Evolutionary conservation across 2,113 vertebrate species (phyloP).

Genomic region (Daubentonia madagascariensis): DNA sequence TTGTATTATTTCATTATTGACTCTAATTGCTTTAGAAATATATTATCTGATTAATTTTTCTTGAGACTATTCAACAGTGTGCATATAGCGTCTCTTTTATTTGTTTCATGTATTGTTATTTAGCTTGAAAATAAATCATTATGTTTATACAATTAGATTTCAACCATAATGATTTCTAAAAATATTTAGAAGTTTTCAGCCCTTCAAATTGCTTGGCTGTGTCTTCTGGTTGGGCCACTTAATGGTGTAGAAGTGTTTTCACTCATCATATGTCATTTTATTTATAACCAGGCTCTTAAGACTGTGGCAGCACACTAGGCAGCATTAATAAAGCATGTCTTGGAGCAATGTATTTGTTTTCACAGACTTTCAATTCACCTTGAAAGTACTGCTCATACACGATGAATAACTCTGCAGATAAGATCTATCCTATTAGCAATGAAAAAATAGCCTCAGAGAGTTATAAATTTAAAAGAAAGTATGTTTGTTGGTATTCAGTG

Average conservation of each 20-base stretch:
- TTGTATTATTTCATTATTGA: background rate
- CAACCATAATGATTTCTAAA: background rate
- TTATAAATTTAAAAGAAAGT: conserved; percentile 61
- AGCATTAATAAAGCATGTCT: conserved; percentile 78
- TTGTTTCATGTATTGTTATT: background rate
- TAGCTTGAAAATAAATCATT: conserved; percentile 49
- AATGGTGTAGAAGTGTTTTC: conserved; percentile 69
- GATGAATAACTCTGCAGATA: conserved; percentile 70
- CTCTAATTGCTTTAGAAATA: background rate
- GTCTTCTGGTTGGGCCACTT: conserved; percentile 26
- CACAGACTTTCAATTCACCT: conserved; percentile 78
- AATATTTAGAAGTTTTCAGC: background rate
- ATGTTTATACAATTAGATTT: background rate
- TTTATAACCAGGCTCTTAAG: conserved; percentile 77
- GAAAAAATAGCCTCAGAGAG: conserved; percentile 49
- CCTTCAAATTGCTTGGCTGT: background rate
- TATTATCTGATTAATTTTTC: background rate
- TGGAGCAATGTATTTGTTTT: conserved; percentile 79
- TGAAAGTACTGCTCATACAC: conserved; percentile 78
- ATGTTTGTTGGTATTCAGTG: conserved; percentile 26
- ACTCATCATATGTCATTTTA: conserved; percentile 72
- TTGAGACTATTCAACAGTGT: fast-evolving
- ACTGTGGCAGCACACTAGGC: conserved; percentile 53
- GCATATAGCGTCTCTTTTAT: background rate
- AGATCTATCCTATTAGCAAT: conserved; percentile 67